A percentile compares a stretch with the other conserved stretches of the same genome.
Evolutionary conservation across 1,140 invertebrate species (phyloP).

Genomic region (Bathynomus jamesi): DNA sequence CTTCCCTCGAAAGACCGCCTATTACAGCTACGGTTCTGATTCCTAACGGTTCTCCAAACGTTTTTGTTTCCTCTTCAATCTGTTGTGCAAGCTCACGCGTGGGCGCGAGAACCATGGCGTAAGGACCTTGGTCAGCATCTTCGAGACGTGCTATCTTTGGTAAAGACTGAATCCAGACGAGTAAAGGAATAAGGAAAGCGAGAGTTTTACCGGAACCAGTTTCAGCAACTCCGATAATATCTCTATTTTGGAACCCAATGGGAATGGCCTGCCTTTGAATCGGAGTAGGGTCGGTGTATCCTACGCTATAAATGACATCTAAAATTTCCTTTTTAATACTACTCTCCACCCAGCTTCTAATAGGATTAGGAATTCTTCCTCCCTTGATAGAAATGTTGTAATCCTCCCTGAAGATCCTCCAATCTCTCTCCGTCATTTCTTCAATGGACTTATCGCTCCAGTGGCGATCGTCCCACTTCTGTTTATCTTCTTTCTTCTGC

Average conservation of each 20-base stretch:
- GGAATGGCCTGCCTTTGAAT: slow-evolving; percentile 99
- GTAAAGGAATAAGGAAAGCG: slow-evolving; percentile 93
- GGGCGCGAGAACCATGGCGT: slow-evolving; percentile 96
- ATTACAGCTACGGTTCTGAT: slow-evolving; percentile 97
- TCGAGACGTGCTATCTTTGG: slow-evolving; percentile 90
- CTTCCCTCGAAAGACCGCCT: slow-evolving; percentile 84
- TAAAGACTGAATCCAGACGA: slow-evolving; percentile 96
- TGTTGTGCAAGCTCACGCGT: slow-evolving; percentile 98
- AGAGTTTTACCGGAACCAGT: slow-evolving; percentile 97
- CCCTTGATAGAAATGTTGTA: slow-evolving; percentile 98
- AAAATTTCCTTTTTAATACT: slow-evolving; percentile 83
- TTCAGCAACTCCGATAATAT: slow-evolving; percentile 99
- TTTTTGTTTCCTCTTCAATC: slow-evolving; percentile 98
- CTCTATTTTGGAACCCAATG: slow-evolving; percentile 94
- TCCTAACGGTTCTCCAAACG: slow-evolving; percentile 90
- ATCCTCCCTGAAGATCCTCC: slow-evolving; percentile 99
- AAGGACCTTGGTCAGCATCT: slow-evolving; percentile 88
- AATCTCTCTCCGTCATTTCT: slow-evolving; percentile 99
- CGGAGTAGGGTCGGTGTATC: slow-evolving; percentile 96
- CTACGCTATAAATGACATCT: slow-evolving; percentile 91
- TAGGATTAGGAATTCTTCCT: slow-evolving; percentile 92
- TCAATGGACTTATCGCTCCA: slow-evolving; percentile 91
- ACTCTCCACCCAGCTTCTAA: slow-evolving; percentile 90
- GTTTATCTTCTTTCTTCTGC: slow-evolving; percentile 93
- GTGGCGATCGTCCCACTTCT: slow-evolving; percentile 97